Conservation (phyloP, 2,797 vertebrate genomes). For the Sebastes umbrosus region DNA sequence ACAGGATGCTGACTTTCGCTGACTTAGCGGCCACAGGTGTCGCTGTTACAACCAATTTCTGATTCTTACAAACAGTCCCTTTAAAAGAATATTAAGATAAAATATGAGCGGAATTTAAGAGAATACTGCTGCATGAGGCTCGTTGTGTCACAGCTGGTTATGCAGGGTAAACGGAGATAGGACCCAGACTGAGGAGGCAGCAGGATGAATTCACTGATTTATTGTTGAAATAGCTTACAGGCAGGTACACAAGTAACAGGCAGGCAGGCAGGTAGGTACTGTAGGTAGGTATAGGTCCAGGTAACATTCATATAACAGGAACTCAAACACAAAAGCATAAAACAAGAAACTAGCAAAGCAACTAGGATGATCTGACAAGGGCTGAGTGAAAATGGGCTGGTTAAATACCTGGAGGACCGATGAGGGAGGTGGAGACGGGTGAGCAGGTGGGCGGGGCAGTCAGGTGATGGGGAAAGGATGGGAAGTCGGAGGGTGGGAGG, state of each 20-base stretch:
- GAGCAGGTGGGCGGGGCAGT: background rate
- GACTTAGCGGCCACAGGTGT: no score
- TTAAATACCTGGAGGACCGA: background rate
- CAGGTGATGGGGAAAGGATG: background rate
- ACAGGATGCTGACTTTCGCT: no score
- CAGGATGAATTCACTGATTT: background rate
- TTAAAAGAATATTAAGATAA: no score
- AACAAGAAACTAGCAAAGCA: background rate
- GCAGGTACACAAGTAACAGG: no score
- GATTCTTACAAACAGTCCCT: no score
- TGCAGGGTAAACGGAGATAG: no score
- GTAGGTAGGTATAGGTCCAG: background rate
- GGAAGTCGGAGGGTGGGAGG: background rate
- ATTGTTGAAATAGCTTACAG: background rate
- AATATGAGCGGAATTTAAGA: no score
- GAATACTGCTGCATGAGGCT: no score
- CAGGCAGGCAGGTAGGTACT: rapidly evolving
- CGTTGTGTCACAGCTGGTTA: no score
- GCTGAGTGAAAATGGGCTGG: background rate
- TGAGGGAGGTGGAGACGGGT: background rate
- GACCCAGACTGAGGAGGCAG: no score
- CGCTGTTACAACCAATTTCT: no score
- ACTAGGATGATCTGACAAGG: rapidly evolving
- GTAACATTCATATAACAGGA: background rate
- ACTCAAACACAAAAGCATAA: background rate